phyloP scores from a whole-genome alignment of 2,888 invertebrate genomes.

The Pachycephus smyrnensis region DNA sequence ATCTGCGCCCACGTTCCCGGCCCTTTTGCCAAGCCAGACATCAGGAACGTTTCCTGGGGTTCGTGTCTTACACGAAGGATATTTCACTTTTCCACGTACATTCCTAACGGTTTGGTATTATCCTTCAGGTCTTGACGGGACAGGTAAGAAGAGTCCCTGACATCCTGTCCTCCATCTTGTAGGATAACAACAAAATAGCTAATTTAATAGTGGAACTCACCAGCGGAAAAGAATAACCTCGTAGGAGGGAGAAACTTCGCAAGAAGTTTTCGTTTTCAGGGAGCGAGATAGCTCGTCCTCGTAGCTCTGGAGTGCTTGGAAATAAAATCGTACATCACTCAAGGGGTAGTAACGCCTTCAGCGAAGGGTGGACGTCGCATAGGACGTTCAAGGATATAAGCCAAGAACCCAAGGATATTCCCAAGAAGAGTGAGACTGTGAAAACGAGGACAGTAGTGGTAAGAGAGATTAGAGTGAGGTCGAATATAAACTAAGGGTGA shows the following conservation, averaged over 20 bases:
- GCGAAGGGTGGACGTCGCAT: constrained; percentile 24
- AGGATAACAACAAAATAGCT: not conserved
- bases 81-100: constrained; percentile 56
- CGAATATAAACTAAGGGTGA: not conserved
- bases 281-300: not conserved
- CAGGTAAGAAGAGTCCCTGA: not conserved
- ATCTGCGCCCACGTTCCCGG: constrained; percentile 53
- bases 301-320: constrained; percentile 11
- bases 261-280: not conserved
- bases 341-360: constrained; percentile 29
- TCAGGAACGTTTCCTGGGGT: constrained; percentile 31
- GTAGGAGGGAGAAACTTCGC: not conserved
- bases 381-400: constrained; percentile 23
- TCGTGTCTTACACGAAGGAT: constrained; percentile 55
- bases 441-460: not conserved
- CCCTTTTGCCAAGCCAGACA: not conserved
- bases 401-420: constrained; percentile 14
- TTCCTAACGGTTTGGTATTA: not conserved
- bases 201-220: not conserved
- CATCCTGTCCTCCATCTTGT: not conserved
- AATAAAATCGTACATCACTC: constrained; percentile 50
- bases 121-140: not conserved
- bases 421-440: not conserved
- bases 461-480: constrained; percentile 7
- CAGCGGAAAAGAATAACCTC: not conserved